A percentile compares a stretch with the other conserved stretches of the same genome.
Conservation (phyloP, 2,797 vertebrate genomes). For the Pantherophis alleghaniensis region DNA sequence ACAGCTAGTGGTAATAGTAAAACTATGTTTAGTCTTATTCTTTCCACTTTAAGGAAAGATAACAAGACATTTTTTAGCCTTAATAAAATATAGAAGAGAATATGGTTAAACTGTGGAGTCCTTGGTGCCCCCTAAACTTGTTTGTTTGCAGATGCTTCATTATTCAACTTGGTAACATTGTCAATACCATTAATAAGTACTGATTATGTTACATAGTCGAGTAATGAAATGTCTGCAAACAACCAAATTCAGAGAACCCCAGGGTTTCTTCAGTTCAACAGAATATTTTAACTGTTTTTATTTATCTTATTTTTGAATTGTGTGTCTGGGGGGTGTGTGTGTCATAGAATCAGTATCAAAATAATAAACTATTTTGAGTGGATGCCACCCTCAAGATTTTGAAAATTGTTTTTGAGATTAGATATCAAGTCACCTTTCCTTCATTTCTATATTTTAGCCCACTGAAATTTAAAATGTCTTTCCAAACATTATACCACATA, state of each 20-base stretch:
- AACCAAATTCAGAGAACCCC: not conserved
- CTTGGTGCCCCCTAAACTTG: not conserved
- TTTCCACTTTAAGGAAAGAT: not conserved
- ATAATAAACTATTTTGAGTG: not conserved
- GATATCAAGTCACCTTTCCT: not conserved
- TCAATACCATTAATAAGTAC: not conserved
- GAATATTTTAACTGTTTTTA: not conserved
- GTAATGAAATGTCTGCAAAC: not conserved
- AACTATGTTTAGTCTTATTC: not conserved
- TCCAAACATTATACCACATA: not conserved
- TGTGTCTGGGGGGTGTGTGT: too few relatives aligned
- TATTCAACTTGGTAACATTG: not conserved
- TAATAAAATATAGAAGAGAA: not conserved
- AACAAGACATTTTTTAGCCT: not conserved
- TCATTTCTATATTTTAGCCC: not conserved
- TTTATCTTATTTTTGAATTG: not conserved
- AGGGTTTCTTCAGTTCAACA: not conserved
- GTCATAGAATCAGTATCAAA: not conserved
- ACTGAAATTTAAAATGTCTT: not conserved
- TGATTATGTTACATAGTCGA: not conserved
- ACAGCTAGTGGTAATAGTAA: not conserved
- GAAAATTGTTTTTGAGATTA: not conserved
- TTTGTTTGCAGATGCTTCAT: not conserved
- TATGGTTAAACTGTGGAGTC: not conserved
- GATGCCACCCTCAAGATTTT: not conserved